Conservation (phyloP, 2,888 invertebrate genomes). For the Spilarctia lutea region DNA sequence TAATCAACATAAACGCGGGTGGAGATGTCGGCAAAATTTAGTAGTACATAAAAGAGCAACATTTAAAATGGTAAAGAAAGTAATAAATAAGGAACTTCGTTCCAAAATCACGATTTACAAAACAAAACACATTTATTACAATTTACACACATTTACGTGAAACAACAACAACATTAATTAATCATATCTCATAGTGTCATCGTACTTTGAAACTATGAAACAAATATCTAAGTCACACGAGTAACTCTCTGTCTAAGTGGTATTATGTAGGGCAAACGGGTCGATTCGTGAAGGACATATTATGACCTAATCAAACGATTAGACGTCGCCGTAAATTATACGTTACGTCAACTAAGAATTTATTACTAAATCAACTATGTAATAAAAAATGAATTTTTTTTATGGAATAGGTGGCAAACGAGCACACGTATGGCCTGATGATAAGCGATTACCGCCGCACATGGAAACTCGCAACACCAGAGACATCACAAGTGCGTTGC, state of each 20-base stretch:
- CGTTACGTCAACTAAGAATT: background rate
- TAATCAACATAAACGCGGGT: too few species aligned
- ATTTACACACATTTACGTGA: background rate
- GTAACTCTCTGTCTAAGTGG: background rate
- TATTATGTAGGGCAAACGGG: background rate
- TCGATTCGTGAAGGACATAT: constrained; percentile 1
- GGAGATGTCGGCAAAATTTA: background rate
- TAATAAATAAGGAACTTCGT: too few species aligned
- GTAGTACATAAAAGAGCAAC: background rate
- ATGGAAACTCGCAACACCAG: too few species aligned
- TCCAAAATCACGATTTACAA: too few species aligned
- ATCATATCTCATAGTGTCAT: background rate
- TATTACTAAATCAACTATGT: background rate
- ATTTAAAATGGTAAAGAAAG: background rate
- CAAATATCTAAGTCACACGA: background rate
- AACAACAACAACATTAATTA: background rate
- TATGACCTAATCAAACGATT: constrained; percentile 1
- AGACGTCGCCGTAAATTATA: background rate
- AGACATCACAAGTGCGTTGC: too few species aligned
- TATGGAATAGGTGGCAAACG: too few species aligned
- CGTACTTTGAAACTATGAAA: background rate
- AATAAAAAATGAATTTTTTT: too few species aligned
- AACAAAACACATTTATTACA: background rate
- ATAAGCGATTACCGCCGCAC: too few species aligned
- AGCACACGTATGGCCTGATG: too few species aligned